Percentiles rank a stretch among this genome's conserved stretches.
Evolutionary conservation across 2,888 invertebrate genomes (phyloP).

Genomic region (Macrophya alboannulata): DNA sequence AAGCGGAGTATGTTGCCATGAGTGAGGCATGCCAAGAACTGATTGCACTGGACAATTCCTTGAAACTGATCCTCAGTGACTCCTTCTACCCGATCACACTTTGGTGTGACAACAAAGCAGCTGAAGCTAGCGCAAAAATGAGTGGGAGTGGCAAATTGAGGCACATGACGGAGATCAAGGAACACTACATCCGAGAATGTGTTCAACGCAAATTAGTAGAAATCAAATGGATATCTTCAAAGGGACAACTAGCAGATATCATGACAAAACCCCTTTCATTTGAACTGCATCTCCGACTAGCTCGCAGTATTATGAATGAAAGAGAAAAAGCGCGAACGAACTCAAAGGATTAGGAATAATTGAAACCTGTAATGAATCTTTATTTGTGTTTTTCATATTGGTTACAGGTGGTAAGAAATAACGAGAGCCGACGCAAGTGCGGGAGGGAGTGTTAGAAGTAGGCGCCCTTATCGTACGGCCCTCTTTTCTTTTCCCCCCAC

Average conservation of each 20-base stretch:
- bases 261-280: conserved; percentile 57
- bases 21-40: conserved; percentile 60
- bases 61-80: conserved; percentile 59
- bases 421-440: conserved; percentile 59
- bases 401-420: conserved; percentile 58
- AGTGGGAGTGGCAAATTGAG: not conserved
- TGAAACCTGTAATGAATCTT: conserved; percentile 53
- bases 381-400: conserved; percentile 56
- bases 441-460: conserved; percentile 58
- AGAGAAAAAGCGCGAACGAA: conserved; percentile 28
- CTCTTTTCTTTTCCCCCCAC: not conserved
- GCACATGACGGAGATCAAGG: conserved; percentile 51
- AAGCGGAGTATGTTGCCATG: conserved; percentile 60
- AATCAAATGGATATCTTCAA: conserved; percentile 60
- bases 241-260: conserved; percentile 62
- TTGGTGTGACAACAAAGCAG: conserved; percentile 65
- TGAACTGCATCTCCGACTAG: conserved; percentile 46
- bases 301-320: conserved; percentile 12
- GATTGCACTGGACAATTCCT: conserved; percentile 60
- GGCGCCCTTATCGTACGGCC: conserved; percentile 56
- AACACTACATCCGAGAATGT: conserved; percentile 60
- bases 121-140: conserved; percentile 56
- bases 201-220: conserved; percentile 56
- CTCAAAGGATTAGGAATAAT: conserved; percentile 47
- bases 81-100: conserved; percentile 60